phyloP scores from a whole-genome alignment of 1,140 invertebrate species.

The Augochlora pura region DNA sequence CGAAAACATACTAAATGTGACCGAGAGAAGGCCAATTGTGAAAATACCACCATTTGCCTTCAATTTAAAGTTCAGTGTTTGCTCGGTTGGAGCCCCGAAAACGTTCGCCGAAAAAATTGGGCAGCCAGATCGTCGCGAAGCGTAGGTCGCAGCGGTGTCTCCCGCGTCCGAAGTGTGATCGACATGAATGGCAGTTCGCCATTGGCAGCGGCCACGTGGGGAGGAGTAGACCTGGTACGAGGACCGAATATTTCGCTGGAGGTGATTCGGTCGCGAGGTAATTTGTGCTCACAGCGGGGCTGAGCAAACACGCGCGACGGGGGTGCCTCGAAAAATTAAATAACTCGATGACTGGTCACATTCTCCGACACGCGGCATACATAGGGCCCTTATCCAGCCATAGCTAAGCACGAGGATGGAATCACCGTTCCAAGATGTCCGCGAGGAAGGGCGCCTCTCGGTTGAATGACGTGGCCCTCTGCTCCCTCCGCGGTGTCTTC shows the following conservation, averaged over 20 bases:
- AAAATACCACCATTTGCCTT: too few relatives aligned
- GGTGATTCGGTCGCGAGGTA: slow-evolving; percentile 81
- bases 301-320: slow-evolving; percentile 82
- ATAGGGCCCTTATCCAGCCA: slow-evolving; percentile 26
- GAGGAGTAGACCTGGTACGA: slow-evolving; percentile 42
- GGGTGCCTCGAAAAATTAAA: slow-evolving; percentile 81
- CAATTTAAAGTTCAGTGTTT: too few relatives aligned
- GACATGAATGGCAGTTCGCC: slow-evolving; percentile 52
- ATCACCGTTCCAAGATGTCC: slow-evolving; percentile 48
- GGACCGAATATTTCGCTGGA: slow-evolving; percentile 61
- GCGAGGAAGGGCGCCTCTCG: slow-evolving; percentile 51
- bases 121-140: too few relatives aligned
- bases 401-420: neutral
- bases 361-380: slow-evolving; percentile 73
- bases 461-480: slow-evolving; percentile 65
- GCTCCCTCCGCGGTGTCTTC: slow-evolving; percentile 10
- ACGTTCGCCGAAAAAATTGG: neutral
- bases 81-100: too few relatives aligned
- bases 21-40: too few relatives aligned
- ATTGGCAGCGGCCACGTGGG: slow-evolving; percentile 56
- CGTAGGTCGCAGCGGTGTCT: too few relatives aligned
- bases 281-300: slow-evolving; percentile 84
- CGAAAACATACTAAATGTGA: too few relatives aligned
- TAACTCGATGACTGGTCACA: slow-evolving; percentile 84
- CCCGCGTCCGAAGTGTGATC: slow-evolving; percentile 47